phyloP scores from a whole-genome alignment of 2,888 invertebrate genomes.

The Lysandra bellargus region DNA sequence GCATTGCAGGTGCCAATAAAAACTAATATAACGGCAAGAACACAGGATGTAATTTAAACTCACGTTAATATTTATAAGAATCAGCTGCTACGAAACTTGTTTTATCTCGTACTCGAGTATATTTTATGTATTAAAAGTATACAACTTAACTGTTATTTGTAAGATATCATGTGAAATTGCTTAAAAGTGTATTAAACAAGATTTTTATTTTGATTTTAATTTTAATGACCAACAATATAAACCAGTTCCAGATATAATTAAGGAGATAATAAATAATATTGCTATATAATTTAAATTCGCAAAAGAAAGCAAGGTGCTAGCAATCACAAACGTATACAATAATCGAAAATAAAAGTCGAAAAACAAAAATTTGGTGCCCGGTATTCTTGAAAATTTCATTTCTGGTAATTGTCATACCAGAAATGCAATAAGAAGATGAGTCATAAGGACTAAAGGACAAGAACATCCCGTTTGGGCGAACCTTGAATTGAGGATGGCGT shows the following conservation, averaged over 20 bases:
- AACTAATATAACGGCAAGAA: constrained; percentile 15
- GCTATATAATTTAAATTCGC: background rate
- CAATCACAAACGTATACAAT: background rate
- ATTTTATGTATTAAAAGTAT: background rate
- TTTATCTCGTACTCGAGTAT: background rate
- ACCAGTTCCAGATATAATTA: background rate
- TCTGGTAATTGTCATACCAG: constrained; percentile 1
- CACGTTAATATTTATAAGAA: constrained; percentile 23
- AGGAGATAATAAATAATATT: background rate
- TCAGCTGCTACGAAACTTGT: constrained; percentile 28
- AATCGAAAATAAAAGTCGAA: background rate
- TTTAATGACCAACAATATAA: background rate
- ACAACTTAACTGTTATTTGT: background rate
- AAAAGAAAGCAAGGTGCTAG: background rate
- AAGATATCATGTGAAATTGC: background rate
- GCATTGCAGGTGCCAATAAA: background rate
- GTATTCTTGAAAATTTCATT: background rate
- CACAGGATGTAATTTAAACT: constrained; percentile 12
- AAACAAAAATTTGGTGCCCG: background rate
- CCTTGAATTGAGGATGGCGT: constrained; percentile 55
- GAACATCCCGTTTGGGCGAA: constrained; percentile 59
- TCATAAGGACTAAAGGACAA: constrained; percentile 42
- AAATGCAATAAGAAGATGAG: constrained; percentile 14
- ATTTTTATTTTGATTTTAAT: background rate
- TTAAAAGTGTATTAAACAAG: background rate